Evolutionary conservation across 2,797 vertebrate species (phyloP), one percentile per base, ranked within the genome.

Genomic region (Protosalanx chinensis): DNA sequence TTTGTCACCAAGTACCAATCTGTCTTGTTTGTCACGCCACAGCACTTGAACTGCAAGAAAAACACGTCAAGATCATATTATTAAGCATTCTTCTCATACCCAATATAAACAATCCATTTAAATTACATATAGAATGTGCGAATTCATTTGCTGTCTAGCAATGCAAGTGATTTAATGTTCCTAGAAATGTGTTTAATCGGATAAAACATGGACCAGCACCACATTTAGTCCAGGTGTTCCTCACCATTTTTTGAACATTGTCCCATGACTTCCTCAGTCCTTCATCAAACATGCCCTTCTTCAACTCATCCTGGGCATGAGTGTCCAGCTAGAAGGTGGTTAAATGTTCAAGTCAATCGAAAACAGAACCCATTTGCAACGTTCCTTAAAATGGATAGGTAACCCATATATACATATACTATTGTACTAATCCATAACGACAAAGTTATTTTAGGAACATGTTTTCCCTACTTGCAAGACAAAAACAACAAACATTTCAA

Each of bases 201-300:
- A 30, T 7, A 49, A 49, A 41, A 12, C 20, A n/a, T 29, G 29
- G 23, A 57, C 20, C 29, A 59, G 63, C 18, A 49, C 29, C 41
- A 51, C 65, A 20, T 18, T 30, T 35, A 32, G 12, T 51, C 51
- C 8, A 12, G 23, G 37, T 6, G 10, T 3, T 58, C 4, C 86
- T 89, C 72, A 94, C 93, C 83, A 91, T 93, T 80, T 79, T 88
- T 81, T 94, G 93, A 67, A 93, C 89, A 46, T 85, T 92, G 81
- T 94, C 90, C 92, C 92, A 93, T 56, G 93, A 93, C 29, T 78
- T 77, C 61, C 67, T 66, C 30, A 93, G 80, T 5, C 72, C 81
- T 4, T 71, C n/a, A 4, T 93, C 84, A 5, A 30, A 85, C 91
- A 94, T 92, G 0, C 89, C 90, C 2, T 88, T 77, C 71, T 77